Percentiles rank a stretch among this genome's conserved stretches.
These are phyloP conservation scores for Apistogramma diplotaenia DNA, from an alignment of 2,113 vertebrate species.

Conservation along the genomic window DNA sequence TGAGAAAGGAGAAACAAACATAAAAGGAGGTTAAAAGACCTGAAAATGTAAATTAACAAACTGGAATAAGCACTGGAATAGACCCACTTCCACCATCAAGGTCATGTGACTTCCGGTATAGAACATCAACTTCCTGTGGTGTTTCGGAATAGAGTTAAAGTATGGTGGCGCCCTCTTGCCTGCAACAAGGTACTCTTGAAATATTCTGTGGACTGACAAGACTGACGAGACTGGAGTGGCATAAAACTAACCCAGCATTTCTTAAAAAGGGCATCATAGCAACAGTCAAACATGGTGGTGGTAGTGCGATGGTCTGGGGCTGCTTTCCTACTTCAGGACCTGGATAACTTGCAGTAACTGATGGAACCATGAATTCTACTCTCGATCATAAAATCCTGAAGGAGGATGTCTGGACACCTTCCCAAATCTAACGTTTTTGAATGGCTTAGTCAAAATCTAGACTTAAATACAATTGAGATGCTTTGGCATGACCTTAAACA, in stretches of 20 bases:
- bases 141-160: no score
- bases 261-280: neutral
- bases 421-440: neutral
- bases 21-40: no score
- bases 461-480: neutral
- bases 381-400: neutral
- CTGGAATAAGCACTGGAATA: no score
- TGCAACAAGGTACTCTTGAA: no score
- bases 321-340: neutral
- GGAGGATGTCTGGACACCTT: neutral
- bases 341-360: neutral
- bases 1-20: no score
- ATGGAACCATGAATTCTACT: neutral
- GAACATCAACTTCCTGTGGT: no score
- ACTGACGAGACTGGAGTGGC: neutral
- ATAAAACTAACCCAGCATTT: neutral
- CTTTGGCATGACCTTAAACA: neutral
- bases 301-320: no score
- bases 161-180: no score
- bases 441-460: neutral
- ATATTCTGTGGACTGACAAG: neutral
- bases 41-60: no score
- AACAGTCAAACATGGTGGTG: no score
- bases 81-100: no score
- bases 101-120: no score